These are phyloP conservation scores for Istiophorus platypterus DNA, from an alignment of 2,113 vertebrate genomes.

Conservation along the genomic window DNA sequence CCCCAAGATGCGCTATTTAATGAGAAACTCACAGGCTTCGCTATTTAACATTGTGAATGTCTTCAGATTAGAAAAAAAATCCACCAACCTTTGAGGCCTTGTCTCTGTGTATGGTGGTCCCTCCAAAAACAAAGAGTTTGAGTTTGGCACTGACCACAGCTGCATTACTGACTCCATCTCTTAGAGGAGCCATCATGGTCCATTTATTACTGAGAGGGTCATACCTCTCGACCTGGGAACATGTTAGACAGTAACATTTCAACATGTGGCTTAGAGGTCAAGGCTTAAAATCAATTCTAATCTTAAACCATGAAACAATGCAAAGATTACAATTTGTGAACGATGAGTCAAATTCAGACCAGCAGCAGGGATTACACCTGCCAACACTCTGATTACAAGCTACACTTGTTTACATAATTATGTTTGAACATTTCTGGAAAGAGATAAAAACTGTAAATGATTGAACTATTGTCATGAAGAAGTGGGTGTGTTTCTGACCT, in stretches of 20 bases:
- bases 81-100: conserved; percentile 89
- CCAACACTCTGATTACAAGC: neutral
- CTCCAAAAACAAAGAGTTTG: conserved; percentile 94
- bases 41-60: no score
- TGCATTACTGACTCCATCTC: conserved; percentile 94
- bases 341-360: neutral
- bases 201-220: conserved; percentile 92
- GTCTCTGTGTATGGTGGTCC: conserved; percentile 93
- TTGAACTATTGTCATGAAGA: neutral
- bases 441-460: neutral
- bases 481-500: conserved; percentile 61
- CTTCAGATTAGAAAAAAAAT: no score
- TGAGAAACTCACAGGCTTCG: no score
- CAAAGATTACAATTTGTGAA: no score
- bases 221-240: conserved; percentile 87
- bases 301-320: no score
- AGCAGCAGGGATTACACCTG: neutral
- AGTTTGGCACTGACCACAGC: conserved; percentile 94
- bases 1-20: no score
- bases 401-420: neutral
- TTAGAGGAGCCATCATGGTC: conserved; percentile 93
- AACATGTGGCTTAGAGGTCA: no score
- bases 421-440: neutral
- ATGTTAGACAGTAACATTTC: neutral
- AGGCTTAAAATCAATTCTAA: no score